Conservation (phyloP, 2,113 vertebrate species). For the Cheirogaleus medius region DNA sequence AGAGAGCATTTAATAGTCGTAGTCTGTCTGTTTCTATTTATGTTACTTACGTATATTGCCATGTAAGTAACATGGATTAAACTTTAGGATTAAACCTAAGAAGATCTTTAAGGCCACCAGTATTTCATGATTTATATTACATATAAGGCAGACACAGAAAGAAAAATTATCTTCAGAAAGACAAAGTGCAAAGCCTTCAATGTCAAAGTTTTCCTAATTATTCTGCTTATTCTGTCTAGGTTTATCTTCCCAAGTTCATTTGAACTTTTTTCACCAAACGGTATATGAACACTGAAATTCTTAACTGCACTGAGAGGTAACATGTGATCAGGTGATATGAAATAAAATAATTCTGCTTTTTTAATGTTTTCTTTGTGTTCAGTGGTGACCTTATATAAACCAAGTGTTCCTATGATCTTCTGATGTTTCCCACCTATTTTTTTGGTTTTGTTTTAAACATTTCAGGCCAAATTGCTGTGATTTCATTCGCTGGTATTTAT, state of each 20-base stretch:
- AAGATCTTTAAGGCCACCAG: not conserved
- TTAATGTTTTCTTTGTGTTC: not conserved
- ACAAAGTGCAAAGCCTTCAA: not conserved
- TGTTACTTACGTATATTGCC: not conserved
- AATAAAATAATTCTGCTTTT: not conserved
- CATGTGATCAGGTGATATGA: not conserved
- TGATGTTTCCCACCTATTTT: not conserved
- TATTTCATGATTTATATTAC: slow-evolving; percentile 1
- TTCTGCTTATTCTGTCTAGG: not conserved
- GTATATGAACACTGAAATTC: not conserved
- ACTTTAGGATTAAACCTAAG: not conserved
- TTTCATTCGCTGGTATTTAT: not conserved
- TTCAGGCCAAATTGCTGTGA: not conserved
- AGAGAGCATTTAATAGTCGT: not conserved
- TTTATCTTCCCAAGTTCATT: not conserved
- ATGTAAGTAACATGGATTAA: no score
- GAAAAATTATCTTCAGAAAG: not conserved
- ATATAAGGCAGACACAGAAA: not conserved
- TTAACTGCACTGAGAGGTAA: not conserved
- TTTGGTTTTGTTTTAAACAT: not conserved
- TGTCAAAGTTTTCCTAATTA: not conserved
- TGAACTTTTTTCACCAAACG: not conserved
- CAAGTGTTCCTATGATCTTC: not conserved
- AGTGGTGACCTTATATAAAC: not conserved
- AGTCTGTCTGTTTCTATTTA: not conserved